Evolutionary conservation across 2,888 invertebrate species (phyloP), one percentile per base, ranked within the genome.

Genomic region (Timema cristinae): DNA sequence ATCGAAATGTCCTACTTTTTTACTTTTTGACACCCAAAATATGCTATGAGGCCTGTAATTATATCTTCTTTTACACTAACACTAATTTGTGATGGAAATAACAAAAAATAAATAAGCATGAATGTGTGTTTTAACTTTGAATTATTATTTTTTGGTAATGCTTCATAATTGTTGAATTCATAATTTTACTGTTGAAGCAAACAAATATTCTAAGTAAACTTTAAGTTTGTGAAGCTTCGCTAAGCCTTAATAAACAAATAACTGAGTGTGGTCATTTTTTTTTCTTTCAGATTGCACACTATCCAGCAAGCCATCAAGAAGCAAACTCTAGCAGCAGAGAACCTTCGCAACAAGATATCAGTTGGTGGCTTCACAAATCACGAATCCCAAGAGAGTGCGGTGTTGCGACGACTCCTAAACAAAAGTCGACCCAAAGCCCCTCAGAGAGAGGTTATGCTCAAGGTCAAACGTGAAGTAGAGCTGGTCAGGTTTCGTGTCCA

Each of bases 291-390:
- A 77, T 78, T 92, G 51, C 91, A 91, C 79, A 84, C 87, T 59
- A 81, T 90, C 15, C 92, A 92, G 84, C 88, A 92, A 75, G 86
- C 89, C 6, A 89, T 91, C 72, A 90, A 90, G 79, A 90, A 90
- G 77, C 86, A 87, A 71, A 85, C 86, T 61, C 86, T 89, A 48
- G 89, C 90, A 7, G 89, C 83, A 16, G 79, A 81, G 73, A 75
- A 78, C 50, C 79, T 85, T 54, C 79, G 82, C 68, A 80, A 83
- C 67, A 79, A 81, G 73, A 84, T 85, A 67, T 83, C 85, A 49
- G 83, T 83, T 49, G 84, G 85, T 10, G 85, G 83, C 63, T 72
- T 73, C 16, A 68, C 73, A 32, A 66, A 72, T 1, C 51, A 32
- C 52, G 71, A 72, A 61, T 68, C 72, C 2, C 51, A 70, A 15